Percentiles rank a stretch among this genome's conserved stretches.
Conservation (phyloP, 2,888 invertebrate species). For the Cordilura impudica region DNA sequence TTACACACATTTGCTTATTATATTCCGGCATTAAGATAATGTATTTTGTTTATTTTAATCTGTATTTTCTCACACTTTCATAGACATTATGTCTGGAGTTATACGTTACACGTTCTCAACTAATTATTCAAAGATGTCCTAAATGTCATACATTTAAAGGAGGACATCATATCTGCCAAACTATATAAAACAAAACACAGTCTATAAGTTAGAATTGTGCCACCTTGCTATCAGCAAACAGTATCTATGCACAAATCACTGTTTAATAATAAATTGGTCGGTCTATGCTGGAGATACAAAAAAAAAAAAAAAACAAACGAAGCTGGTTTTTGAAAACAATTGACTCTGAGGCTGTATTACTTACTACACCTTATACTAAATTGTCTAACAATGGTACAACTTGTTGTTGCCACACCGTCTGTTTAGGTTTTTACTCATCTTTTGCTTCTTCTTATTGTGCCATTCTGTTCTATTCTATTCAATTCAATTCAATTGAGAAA, state of each 20-base stretch:
- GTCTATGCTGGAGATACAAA: background rate
- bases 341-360: slow-evolving; percentile 40
- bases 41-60: slow-evolving; percentile 48
- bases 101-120: slow-evolving; percentile 14
- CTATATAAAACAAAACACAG: slow-evolving; percentile 26
- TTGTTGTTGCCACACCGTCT: slow-evolving; percentile 58
- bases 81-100: slow-evolving; percentile 28
- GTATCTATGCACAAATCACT: background rate
- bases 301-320: background rate
- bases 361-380: slow-evolving; percentile 17
- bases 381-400: slow-evolving; percentile 47
- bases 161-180: slow-evolving; percentile 45
- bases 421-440: background rate
- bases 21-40: background rate
- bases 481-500: slow-evolving; percentile 8
- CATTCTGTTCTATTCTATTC: background rate
- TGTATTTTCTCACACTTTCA: slow-evolving; percentile 58
- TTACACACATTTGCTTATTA: no score
- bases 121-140: slow-evolving; percentile 35
- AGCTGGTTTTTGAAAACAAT: slow-evolving; percentile 39
- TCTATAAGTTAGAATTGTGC: slow-evolving; percentile 35
- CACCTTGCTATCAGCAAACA: slow-evolving; percentile 29
- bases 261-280: slow-evolving; percentile 41
- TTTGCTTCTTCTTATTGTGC: background rate
- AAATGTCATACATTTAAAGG: slow-evolving; percentile 36